Evolutionary conservation across 2,113 vertebrate species (phyloP), one percentile per base, ranked within the genome.

Genomic region (Stercorarius parasiticus): DNA sequence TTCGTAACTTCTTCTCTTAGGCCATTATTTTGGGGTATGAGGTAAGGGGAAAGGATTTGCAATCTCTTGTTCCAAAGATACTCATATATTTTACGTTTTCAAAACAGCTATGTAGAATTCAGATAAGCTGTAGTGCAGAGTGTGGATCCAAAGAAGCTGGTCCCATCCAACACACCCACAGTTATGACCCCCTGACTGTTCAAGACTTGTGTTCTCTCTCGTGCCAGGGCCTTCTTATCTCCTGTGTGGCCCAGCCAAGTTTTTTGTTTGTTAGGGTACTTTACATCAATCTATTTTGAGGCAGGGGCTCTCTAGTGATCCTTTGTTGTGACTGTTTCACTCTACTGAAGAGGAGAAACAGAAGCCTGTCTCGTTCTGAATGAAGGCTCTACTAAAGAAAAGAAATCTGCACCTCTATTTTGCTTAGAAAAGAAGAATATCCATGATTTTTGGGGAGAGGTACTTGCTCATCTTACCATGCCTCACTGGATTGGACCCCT

Each of bases 251-350:
- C 43, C 64, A 52, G 58, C 5, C 11, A 42, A 9, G 49, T 47
- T 59, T 66, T 91, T 62, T 82, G 36, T 64, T 81, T 70, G 29
- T 74, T 90, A 34, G 42, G 16, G n/a, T 71, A 12, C 34, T 83
- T 82, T 15, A n/a, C 30, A 47, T 32, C 42, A 26, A 52, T 55
- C 43, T 72, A 0, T 64, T 76, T 47, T 84, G 77, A 94, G 58
- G 29, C 1, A 2, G 55, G 30, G 86, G 34, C 34, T 34, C 20
- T 89, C 47, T n/a, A 53, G 16, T 0, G 0, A 61, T 59, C 22
- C 7, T 52, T 86, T 83, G n/a, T 59, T 86, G 58, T 55, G 58
- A 78, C 64, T 59, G n/a, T 90, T 86, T 59, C 16, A 34, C 21
- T 38, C 25, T 62, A 5, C 45, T 62, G 70, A 93, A 61, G 53